Conservation (phyloP, 2,888 invertebrate genomes). For the Eupithecia tripunctaria region DNA sequence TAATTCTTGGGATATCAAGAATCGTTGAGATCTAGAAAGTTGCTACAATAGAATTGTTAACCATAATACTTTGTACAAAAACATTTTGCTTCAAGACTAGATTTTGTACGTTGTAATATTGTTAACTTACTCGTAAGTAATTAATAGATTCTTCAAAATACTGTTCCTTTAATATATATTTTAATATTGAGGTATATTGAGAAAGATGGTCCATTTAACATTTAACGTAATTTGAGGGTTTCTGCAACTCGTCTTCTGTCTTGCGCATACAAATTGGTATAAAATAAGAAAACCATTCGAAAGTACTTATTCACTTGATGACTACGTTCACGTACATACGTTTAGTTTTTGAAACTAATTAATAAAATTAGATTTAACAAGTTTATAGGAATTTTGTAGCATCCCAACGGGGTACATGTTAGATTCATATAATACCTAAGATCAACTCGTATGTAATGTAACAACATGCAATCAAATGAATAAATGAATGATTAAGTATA, state of each 20-base stretch:
- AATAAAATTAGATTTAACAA: too few relatives aligned
- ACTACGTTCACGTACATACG: background rate
- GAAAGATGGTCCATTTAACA: background rate
- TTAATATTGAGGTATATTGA: too few relatives aligned
- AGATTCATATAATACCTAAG: too few relatives aligned
- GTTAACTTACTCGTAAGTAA: conserved; percentile 24
- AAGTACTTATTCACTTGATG: background rate
- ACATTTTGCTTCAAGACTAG: conserved; percentile 39
- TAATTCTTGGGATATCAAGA: conserved; percentile 67
- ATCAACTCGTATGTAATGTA: too few relatives aligned
- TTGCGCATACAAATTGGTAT: background rate
- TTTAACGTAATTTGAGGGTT: background rate
- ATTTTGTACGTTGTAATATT: conserved; percentile 32
- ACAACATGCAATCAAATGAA: too few relatives aligned
- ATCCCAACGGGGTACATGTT: too few relatives aligned
- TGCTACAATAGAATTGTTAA: conserved; percentile 43
- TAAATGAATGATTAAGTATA: too few relatives aligned
- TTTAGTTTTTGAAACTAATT: too few relatives aligned
- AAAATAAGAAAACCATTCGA: background rate
- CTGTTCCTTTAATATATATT: too few relatives aligned
- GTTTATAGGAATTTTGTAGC: too few relatives aligned
- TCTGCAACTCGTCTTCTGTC: background rate
- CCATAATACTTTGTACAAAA: conserved; percentile 46
- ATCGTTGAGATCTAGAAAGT: conserved; percentile 62
- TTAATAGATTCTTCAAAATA: conserved; percentile 14